These are phyloP conservation scores for Zapornia atra DNA, from an alignment of 2,113 vertebrate species.

Conservation along the genomic window DNA sequence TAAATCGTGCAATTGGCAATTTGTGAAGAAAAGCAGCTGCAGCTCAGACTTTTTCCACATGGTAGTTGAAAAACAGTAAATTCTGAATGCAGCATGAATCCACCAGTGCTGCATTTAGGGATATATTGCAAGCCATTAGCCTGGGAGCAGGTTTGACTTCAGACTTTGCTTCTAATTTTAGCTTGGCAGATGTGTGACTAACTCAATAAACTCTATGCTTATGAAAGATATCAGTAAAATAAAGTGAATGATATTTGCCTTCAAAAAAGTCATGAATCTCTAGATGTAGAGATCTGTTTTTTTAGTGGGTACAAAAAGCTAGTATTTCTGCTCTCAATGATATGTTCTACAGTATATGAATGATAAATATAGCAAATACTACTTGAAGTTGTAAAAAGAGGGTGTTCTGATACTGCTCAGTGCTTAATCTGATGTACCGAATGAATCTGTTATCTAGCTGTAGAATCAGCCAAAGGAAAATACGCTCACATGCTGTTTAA, in stretches of 20 bases:
- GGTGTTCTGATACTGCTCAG: not conserved
- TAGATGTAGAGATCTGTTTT: not conserved
- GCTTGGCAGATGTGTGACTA: not conserved
- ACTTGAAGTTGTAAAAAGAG: not conserved
- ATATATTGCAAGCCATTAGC: not conserved
- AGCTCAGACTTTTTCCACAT: not conserved
- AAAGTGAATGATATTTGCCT: not conserved
- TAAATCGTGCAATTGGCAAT: not conserved
- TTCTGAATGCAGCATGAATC: not conserved
- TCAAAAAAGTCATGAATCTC: not conserved
- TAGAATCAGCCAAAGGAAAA: constrained; percentile 87
- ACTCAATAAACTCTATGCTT: not conserved
- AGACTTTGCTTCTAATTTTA: not conserved
- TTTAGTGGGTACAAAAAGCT: not conserved
- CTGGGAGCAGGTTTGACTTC: not conserved
- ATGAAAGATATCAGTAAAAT: not conserved
- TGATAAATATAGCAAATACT: not conserved
- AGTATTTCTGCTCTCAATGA: not conserved
- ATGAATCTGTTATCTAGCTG: constrained; percentile 73
- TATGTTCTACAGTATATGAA: not conserved
- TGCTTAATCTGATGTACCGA: not conserved
- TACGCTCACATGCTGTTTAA: constrained; percentile 92
- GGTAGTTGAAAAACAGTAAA: not conserved
- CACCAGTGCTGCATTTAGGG: not conserved
- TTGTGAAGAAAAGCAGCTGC: not conserved